Conservation (phyloP, 1,140 invertebrate species). For the Neuroterus valhalla region DNA sequence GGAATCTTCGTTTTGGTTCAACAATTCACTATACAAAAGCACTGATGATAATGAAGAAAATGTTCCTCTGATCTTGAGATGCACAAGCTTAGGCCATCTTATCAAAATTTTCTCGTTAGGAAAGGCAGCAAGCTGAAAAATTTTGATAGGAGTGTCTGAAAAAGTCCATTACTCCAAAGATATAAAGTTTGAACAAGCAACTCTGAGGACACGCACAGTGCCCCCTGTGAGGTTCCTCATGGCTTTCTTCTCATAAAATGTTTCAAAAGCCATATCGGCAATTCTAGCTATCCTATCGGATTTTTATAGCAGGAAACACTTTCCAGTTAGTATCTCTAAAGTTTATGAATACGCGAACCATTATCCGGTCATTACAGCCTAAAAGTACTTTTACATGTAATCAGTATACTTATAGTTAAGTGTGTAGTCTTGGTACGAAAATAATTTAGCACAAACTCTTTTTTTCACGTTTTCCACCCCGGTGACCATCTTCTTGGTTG, state of each 20-base stretch:
- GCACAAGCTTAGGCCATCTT: too few relatives aligned
- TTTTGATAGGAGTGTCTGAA: too few relatives aligned
- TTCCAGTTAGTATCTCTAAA: background rate
- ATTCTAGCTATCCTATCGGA: too few relatives aligned
- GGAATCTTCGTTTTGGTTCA: background rate
- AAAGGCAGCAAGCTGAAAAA: too few relatives aligned
- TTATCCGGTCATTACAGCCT: constrained; percentile 9
- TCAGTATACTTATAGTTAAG: constrained; percentile 37
- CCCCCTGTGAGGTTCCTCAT: too few relatives aligned
- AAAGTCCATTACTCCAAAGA: too few relatives aligned
- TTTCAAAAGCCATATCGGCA: too few relatives aligned
- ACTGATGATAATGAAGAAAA: too few relatives aligned
- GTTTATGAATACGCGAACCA: background rate
- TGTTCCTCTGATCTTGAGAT: background rate
- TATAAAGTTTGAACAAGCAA: too few relatives aligned
- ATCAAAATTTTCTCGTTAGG: too few relatives aligned
- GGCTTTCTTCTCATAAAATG: too few relatives aligned
- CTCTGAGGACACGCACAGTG: too few relatives aligned
- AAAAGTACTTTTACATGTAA: constrained; percentile 27
- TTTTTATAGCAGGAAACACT: constrained; percentile 15
- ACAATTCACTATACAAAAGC: background rate
- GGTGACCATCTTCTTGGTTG: constrained; percentile 8
- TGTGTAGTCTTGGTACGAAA: constrained; percentile 63
- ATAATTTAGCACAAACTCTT: constrained; percentile 62
- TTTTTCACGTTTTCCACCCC: constrained; percentile 29